Evolutionary conservation across 1,140 invertebrate species (phyloP).

Genomic region (Archegozetes longisetosus): DNA sequence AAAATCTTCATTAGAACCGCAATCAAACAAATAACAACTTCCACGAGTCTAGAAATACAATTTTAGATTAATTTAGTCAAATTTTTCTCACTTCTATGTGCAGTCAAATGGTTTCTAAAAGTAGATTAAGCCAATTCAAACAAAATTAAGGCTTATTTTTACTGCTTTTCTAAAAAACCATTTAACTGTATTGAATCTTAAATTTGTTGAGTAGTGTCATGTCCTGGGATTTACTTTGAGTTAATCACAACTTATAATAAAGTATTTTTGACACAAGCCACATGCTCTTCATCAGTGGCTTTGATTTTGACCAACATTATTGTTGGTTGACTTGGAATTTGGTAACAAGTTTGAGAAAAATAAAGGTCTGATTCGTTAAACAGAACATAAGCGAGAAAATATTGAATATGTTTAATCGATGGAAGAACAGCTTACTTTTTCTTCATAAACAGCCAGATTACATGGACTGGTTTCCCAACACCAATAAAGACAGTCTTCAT

Average conservation of each 20-base stretch:
- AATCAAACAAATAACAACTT: constrained; percentile 81
- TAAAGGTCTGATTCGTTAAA: neutral
- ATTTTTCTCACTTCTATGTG: neutral
- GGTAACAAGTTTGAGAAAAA: neutral
- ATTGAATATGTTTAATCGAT: neutral
- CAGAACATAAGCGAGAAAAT: neutral
- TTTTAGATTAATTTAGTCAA: neutral
- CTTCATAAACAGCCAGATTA: constrained; percentile 80
- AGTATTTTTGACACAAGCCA: too few relatives aligned
- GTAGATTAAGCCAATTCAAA: neutral
- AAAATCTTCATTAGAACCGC: constrained; percentile 68
- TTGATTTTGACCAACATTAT: too few relatives aligned
- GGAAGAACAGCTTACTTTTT: constrained; percentile 45
- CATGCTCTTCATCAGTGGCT: too few relatives aligned
- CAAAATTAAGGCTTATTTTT: neutral
- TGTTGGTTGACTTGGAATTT: too few relatives aligned
- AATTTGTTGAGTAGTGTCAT: too few relatives aligned
- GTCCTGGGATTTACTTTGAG: too few relatives aligned
- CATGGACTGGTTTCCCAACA: constrained; percentile 71
- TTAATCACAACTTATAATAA: too few relatives aligned
- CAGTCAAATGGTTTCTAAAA: neutral
- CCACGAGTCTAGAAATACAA: constrained; percentile 47
- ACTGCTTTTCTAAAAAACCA: too few relatives aligned
- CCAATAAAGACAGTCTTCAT: constrained; percentile 57
- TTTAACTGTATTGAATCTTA: too few relatives aligned